These are phyloP conservation scores for Oryctolagus cuniculus DNA, from an alignment of 2,113 vertebrate species.

Conservation along the genomic window mOryCun1.1 NC_091445.1:41131501-41132000, in stretches of 20 bases:
- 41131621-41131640: conserved; percentile 59
- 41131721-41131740: conserved; percentile 68
- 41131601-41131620: conserved; percentile 3
- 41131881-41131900: conserved; percentile 68
- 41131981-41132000: conserved; percentile 24
- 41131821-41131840: conserved; percentile 72
- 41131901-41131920: conserved; percentile 61
- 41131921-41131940: background rate
- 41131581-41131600: background rate
- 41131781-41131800: background rate
- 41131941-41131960: background rate
- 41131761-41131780: conserved; percentile 13
- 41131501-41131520: no score
- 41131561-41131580: background rate
- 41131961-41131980: conserved; percentile 32
- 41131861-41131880: conserved; percentile 64
- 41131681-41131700: conserved; percentile 5
- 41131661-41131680: conserved; percentile 15
- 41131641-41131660: conserved; percentile 1
- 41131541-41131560: no score
- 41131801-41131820: conserved; percentile 39
- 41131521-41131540: no score
- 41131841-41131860: conserved; percentile 30
- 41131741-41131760: conserved; percentile 51
- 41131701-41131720: conserved; percentile 9